Base-by-base conservation (phyloP, 2,113 vertebrate species). In the Burhinus bistriatus region DNA sequence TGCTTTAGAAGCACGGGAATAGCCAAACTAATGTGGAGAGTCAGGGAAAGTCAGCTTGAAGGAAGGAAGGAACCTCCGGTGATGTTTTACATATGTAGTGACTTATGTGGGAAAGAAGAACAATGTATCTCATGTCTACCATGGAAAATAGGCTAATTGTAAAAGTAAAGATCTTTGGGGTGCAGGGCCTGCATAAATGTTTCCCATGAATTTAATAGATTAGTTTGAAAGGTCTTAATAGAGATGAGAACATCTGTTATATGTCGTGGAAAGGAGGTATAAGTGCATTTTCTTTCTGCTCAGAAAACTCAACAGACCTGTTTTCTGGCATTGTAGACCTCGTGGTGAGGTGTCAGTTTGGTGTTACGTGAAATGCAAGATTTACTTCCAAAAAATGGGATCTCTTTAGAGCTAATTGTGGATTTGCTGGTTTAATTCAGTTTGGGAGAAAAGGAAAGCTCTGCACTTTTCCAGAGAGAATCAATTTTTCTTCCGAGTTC, bases 11-110 rank as follows among this genome's bases (percentile, higher is more conserved):
- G 15, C 85, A 23, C 21, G 89, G 73, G 65, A 95, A 76, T 45
- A 66, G 73, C 75, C 89, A 95, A 84, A 83, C 34, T 70, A 57
- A 78, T 51, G 45, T 71, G 42, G 55, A 84, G 65, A 87, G 54
- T 21, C 73, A 77, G 75, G n/a, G 58, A 88, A 96, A 95, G n/a
- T 65, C 84, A 93, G 55, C 22, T 51, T 54, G 36, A 83, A 83
- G 49, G 66, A 92, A 83, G 34, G 32, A 97, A 90, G 40, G 54
- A 73, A 69, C 34, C 42, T 83, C 78, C 3, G 4, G 45, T 95
- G 81, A 94, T 95, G 51, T 70, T 89, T 95, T 88, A 76, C 94
- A 90, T 55, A 77, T 94, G 91, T 66, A 92, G 62, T 6, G 20
- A 65, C 22, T 76, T 85, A 57, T 6, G 23, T 44, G 80, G 49